Evolutionary conservation across 2,113 vertebrate species (phyloP), one percentile per base, ranked within the genome.

Genomic region (Morone chrysops): DNA sequence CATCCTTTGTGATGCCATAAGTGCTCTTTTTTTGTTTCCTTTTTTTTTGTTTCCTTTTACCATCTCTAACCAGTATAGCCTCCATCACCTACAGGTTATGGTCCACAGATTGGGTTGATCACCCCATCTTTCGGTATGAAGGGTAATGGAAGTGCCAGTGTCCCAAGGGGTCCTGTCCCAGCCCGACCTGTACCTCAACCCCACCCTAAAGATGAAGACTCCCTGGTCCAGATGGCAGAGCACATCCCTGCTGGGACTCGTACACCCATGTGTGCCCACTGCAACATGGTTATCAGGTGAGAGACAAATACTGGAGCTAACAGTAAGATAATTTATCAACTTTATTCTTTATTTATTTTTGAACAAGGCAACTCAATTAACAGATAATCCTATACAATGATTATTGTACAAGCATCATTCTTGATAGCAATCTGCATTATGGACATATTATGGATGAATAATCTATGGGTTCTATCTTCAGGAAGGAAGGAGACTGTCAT

Each of bases 261-360:
- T 31, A 97, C 97, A 0, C 98, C 98, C 0, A 97, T 99, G 97
- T 99, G 98, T 59, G 97, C 94, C 0, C 95, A 97, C 85, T 99
- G 98, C 75, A 95, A 96, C 86, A 96, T 96, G 90, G 97, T 98
- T 63, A 99, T 99, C 80, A 97, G 98, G 98, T 99, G 51, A 90
- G 82, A 6, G 20, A 14, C 6, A 57, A 48, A 59, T 1, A 50
- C n/a, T 40, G 17, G 12, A n/a, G 6, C 22, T 48, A 25, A 31
- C 31, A 31, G 54, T 48, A 40, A 57, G 3, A 20, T 41, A 1
- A 56, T 56, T 38, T 41, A 65, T 43, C 17, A 54, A 20, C 0
- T 31, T 31, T 31, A 31, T 31, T 31, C 31, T 31, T 31, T 31
- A 31, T 31, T 31, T 61, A 47, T 47, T 47, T 47, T 47, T 47